Evolutionary conservation across 1,140 invertebrate species (phyloP).

Genomic region (Sitodiplosis mosellana): DNA sequence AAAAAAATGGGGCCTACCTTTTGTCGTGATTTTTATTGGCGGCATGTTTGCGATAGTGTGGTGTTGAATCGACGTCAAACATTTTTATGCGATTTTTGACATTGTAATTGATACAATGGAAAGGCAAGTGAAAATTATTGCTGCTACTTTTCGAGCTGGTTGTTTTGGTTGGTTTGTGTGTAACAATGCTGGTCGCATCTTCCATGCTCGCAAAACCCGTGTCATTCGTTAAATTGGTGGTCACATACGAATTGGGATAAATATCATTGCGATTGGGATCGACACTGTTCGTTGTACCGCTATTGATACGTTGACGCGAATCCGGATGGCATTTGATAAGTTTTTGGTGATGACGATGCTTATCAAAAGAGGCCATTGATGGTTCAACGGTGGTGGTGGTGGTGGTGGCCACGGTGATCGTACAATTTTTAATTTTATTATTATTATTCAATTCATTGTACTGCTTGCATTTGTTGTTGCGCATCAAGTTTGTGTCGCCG

Average conservation of each 20-base stretch:
- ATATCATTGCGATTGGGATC: no score
- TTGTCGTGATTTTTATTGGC: background rate
- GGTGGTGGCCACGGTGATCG: background rate
- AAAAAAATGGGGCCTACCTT: background rate
- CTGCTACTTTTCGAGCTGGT: no score
- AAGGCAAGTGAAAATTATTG: no score
- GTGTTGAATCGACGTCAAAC: background rate
- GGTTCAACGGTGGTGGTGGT: background rate
- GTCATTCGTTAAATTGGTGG: no score
- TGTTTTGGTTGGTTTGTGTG: no score
- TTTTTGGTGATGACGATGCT: background rate
- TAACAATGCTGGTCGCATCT: no score
- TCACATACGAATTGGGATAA: no score
- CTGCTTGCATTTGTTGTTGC: background rate
- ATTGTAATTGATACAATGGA: no score
- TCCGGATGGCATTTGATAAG: background rate
- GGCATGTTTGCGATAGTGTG: background rate
- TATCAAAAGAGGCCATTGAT: background rate
- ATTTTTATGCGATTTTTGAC: no score
- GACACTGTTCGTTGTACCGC: no score
- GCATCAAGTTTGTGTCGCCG: constrained; percentile 1
- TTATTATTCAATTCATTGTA: background rate
- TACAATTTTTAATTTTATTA: background rate
- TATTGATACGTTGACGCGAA: background rate
- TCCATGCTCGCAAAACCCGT: no score